These are phyloP conservation scores for Linepithema humile DNA, from an alignment of 1,140 invertebrate species.

Conservation along the genomic window DNA sequence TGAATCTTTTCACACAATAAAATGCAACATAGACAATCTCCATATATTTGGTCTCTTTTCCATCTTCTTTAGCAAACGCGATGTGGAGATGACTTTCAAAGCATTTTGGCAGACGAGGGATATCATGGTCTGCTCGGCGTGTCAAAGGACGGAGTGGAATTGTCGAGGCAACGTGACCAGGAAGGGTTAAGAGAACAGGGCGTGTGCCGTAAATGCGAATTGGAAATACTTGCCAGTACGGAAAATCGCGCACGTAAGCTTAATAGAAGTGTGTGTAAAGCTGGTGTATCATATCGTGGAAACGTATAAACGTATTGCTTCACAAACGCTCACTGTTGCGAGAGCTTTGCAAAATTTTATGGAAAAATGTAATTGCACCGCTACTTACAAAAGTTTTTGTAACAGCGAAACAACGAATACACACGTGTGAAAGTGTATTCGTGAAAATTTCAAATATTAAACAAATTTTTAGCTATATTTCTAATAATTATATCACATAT, in stretches of 20 bases:
- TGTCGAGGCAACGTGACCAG: slow-evolving; percentile 47
- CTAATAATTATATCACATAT: no score
- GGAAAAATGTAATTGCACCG: no score
- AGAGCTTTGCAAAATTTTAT: no score
- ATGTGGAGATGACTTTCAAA: slow-evolving; percentile 67
- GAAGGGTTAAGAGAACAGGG: slow-evolving; percentile 43
- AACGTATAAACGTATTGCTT: no score
- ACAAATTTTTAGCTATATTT: no score
- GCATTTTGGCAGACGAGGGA: slow-evolving; percentile 34
- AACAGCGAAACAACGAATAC: no score
- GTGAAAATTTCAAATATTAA: no score
- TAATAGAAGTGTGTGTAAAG: no score
- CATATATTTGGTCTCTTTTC: slow-evolving; percentile 8
- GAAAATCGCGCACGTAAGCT: slow-evolving; percentile 63
- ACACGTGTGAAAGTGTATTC: no score
- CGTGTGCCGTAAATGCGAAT: slow-evolving; percentile 51
- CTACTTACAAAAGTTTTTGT: no score
- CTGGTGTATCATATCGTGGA: no score
- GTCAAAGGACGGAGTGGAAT: slow-evolving; percentile 51
- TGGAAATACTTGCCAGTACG: slow-evolving; percentile 58
- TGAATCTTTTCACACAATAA: neutral
- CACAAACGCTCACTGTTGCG: no score
- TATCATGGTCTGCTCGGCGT: slow-evolving; percentile 49
- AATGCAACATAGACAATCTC: slow-evolving; percentile 29
- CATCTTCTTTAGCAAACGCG: slow-evolving; percentile 62